phyloP scores from a whole-genome alignment of 2,113 vertebrate species.

The Raphicerus campestris region DNA sequence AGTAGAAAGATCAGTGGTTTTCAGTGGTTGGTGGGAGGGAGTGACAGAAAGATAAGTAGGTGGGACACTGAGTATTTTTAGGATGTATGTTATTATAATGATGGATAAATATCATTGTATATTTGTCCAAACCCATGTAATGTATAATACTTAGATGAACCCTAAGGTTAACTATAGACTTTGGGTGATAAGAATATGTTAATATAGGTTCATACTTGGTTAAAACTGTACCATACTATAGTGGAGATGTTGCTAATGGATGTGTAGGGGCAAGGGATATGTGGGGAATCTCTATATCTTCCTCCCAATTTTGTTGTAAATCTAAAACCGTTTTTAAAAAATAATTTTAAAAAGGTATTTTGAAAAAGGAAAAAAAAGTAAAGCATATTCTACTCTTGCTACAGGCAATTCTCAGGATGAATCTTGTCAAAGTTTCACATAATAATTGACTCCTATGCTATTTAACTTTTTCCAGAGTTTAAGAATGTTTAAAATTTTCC shows the following conservation, averaged over 20 bases:
- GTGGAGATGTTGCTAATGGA: neutral
- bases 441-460: neutral
- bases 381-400: neutral
- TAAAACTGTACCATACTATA: neutral
- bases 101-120: neutral
- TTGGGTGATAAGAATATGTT: neutral
- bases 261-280: neutral
- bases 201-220: neutral
- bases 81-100: neutral
- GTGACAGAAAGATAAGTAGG: neutral
- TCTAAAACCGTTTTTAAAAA: neutral
- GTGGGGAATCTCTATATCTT: neutral
- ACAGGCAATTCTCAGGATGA: neutral
- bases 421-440: neutral
- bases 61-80: neutral
- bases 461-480: slow-evolving; percentile 11
- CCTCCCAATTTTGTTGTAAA: neutral
- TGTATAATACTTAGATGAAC: neutral
- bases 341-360: neutral
- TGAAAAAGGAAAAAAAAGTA: neutral
- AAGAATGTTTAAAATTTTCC: neutral
- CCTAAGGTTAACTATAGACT: neutral
- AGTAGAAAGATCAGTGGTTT: neutral
- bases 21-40: too few species aligned
- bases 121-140: neutral